Evolutionary conservation across 2,888 invertebrate species (phyloP), one percentile per base, ranked within the genome.

Genomic region (Sepioteuthis lessoniana): DNA sequence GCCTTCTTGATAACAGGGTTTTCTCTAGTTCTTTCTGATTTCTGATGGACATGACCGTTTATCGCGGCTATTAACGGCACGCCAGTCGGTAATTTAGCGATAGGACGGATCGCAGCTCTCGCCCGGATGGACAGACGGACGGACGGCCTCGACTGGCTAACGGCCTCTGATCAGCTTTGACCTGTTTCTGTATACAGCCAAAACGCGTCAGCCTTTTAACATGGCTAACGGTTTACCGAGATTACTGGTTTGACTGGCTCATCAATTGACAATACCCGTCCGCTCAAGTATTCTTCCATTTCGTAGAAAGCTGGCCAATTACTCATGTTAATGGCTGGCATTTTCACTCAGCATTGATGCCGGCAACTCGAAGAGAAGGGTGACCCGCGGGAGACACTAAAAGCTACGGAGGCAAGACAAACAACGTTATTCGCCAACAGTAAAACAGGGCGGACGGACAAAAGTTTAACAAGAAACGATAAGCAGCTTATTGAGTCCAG

Each of bases 1-100:
- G n/a, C 76, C n/a, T n/a, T 76, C 76, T 76, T 76, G 76, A 76
- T 76, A 76, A 76, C 76, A 76, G 76, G 76, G n/a, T 76, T 76
- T 76, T 35, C n/a, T 35, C n/a, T n/a, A 13, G n/a, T 76, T n/a
- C 3, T n/a, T n/a, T 76, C 76, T 76, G 76, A n/a, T 76, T 76
- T n/a, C 76, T 76, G n/a, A 35, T 76, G n/a, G 76, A 76, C 76
- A 16, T 35, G 76, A 76, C 76, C 76, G 35, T 76, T 76, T 76
- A 76, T 76, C 76, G 76, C 76, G n/a, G 76, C 76, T 76, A 76
- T 76, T 76, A 76, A 76, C 76, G 76, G 76, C 76, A 76, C 76
- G 76, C 76, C 76, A 76, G 76, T 35, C 76, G 76, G 76, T 76
- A 76, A 76, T 76, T 76, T 76, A 76, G n/a, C n/a, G 76, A 76